A percentile compares a stretch with the other conserved stretches of the same genome.
Conservation (phyloP, 2,888 invertebrate species). For the Orchesellides sinensis region DNA sequence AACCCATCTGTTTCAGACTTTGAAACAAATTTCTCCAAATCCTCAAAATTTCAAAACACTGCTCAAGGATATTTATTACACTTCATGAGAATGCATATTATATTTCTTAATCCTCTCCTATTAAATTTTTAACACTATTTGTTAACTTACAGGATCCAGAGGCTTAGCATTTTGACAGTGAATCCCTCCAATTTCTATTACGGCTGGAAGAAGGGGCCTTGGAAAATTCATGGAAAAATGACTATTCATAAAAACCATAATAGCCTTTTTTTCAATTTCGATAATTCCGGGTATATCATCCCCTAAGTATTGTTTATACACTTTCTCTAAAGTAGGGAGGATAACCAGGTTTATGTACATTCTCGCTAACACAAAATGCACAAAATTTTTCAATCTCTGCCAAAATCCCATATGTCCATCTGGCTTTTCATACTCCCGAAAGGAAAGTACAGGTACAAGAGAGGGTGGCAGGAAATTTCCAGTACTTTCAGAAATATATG, state of each 20-base stretch:
- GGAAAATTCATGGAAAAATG: slow-evolving; percentile 71
- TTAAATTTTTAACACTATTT: background rate
- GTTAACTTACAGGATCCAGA: slow-evolving; percentile 52
- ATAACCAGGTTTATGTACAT: slow-evolving; percentile 22
- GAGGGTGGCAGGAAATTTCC: slow-evolving; percentile 43
- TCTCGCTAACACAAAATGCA: slow-evolving; percentile 28
- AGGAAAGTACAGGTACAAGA: slow-evolving; percentile 42
- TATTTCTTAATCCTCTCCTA: background rate
- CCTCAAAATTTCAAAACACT: no score
- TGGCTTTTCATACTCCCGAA: slow-evolving; percentile 17
- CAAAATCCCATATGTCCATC: slow-evolving; percentile 50
- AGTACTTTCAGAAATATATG: slow-evolving; percentile 28
- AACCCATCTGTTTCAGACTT: slow-evolving; percentile 82
- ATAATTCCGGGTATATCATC: slow-evolving; percentile 38
- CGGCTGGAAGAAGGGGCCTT: slow-evolving; percentile 71
- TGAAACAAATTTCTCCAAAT: slow-evolving; percentile 58
- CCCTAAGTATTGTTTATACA: slow-evolving; percentile 55
- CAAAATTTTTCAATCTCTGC: slow-evolving; percentile 46
- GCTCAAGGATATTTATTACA: no score
- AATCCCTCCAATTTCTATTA: slow-evolving; percentile 75
- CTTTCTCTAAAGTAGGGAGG: slow-evolving; percentile 40
- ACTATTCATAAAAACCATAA: slow-evolving; percentile 73
- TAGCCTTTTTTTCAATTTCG: slow-evolving; percentile 72
- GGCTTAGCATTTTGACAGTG: slow-evolving; percentile 73
- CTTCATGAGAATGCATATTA: background rate